Evolutionary conservation across 2,888 invertebrate species (phyloP).

Genomic region (Mesoligia furuncula): DNA sequence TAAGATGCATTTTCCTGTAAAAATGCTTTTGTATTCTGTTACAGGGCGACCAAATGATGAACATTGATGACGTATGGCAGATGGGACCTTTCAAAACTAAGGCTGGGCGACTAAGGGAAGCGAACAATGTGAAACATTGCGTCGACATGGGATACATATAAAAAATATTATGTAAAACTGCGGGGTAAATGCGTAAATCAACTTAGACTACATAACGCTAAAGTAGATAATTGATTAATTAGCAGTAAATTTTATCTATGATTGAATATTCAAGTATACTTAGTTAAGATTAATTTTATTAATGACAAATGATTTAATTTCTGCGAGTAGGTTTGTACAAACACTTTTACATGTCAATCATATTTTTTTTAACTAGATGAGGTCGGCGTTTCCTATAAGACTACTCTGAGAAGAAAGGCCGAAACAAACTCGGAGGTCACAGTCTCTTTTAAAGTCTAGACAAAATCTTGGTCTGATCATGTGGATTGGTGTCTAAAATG

Average conservation of each 20-base stretch:
- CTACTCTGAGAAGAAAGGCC: too few relatives aligned
- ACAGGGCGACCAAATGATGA: constrained; percentile 88
- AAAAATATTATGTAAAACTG: neutral
- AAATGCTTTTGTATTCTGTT: constrained; percentile 49
- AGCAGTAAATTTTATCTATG: neutral
- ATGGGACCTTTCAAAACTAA: constrained; percentile 91
- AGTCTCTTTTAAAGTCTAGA: too few relatives aligned
- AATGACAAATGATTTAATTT: too few relatives aligned
- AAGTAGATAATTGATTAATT: neutral
- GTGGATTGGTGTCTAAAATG: too few relatives aligned
- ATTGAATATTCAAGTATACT: neutral
- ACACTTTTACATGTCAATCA: too few relatives aligned
- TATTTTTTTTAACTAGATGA: too few relatives aligned
- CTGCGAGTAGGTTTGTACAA: too few relatives aligned
- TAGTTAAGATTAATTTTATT: neutral
- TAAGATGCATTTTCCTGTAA: neutral
- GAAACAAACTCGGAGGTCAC: too few relatives aligned
- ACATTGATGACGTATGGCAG: constrained; percentile 92
- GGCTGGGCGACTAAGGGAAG: constrained; percentile 91
- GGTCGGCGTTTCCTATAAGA: too few relatives aligned
- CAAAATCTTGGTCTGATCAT: too few relatives aligned
- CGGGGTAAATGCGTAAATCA: neutral
- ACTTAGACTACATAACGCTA: neutral
- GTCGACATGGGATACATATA: constrained; percentile 91
- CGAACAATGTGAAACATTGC: constrained; percentile 92